Conservation (phyloP, 2,113 vertebrate genomes). For the Corythoichthys haematopterus region DNA sequence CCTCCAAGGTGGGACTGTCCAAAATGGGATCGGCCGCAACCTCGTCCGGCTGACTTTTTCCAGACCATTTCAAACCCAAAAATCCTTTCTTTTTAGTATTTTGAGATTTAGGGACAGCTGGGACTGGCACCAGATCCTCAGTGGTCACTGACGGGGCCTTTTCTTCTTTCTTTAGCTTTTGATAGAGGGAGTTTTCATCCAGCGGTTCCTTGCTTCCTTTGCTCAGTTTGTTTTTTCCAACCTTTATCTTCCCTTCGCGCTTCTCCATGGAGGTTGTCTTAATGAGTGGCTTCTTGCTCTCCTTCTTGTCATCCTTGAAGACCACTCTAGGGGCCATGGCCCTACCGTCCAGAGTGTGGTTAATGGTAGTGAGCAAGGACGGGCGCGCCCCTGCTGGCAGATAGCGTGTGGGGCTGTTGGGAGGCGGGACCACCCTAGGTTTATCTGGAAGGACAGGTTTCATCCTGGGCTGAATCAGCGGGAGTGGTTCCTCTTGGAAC, state of each 20-base stretch:
- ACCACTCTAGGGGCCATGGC: constrained; percentile 55
- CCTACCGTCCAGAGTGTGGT: constrained; percentile 42
- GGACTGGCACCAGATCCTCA: constrained; percentile 26
- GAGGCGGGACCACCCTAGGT: constrained; percentile 49
- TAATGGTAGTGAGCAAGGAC: constrained; percentile 61
- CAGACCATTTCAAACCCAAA: constrained; percentile 28
- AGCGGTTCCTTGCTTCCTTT: constrained; percentile 36
- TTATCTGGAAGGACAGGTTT: constrained; percentile 67
- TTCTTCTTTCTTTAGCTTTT: constrained; percentile 56
- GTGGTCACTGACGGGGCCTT: constrained; percentile 17
- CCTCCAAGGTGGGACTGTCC: constrained; percentile 19
- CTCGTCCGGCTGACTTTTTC: constrained; percentile 12
- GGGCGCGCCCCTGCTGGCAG: constrained; percentile 58
- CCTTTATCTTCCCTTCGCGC: constrained; percentile 32
- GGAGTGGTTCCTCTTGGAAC: constrained; percentile 60
- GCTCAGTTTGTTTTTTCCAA: constrained; percentile 32
- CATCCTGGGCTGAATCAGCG: constrained; percentile 38
- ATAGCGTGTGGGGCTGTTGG: constrained; percentile 47
- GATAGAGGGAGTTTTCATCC: background rate
- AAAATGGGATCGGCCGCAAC: constrained; percentile 22
- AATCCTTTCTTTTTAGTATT: constrained; percentile 47
- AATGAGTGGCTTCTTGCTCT: constrained; percentile 41
- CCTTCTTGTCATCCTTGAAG: constrained; percentile 66
- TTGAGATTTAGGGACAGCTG: constrained; percentile 35
- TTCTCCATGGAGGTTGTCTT: constrained; percentile 23